Conservation (phyloP, 2,888 invertebrate genomes). For the Meiosimyza decipiens region DNA sequence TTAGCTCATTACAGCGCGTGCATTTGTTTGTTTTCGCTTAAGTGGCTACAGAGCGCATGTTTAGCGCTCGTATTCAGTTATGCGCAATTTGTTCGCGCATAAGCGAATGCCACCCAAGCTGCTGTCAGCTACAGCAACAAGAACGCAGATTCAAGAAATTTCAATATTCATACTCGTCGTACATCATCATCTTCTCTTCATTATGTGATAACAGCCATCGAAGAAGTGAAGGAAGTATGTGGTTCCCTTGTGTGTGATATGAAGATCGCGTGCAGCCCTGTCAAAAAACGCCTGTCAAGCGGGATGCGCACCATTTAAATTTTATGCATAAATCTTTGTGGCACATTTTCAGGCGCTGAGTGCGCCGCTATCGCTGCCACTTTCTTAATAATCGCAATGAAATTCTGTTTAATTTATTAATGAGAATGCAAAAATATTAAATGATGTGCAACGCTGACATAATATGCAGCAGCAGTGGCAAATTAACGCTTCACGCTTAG, state of each 20-base stretch:
- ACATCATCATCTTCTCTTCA: neutral
- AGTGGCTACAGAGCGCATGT: conserved; percentile 28
- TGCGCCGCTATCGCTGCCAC: neutral
- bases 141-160: neutral
- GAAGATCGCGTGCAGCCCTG: conserved; percentile 48
- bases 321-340: conserved; percentile 48
- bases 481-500: conserved; percentile 60
- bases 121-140: conserved; percentile 21
- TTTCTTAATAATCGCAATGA: neutral
- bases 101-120: conserved; percentile 49
- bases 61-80: neutral
- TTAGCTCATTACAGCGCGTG: conserved; percentile 51
- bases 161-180: neutral
- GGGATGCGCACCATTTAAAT: conserved; percentile 48
- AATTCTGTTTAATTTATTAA: conserved; percentile 58
- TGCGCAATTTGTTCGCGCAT: conserved; percentile 9
- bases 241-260: neutral
- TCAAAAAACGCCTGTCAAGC: conserved; percentile 45
- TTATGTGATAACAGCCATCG: neutral
- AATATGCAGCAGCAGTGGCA: conserved; percentile 41
- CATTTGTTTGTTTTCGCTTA: conserved; percentile 35
- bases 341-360: conserved; percentile 9
- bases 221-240: neutral
- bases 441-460: conserved; percentile 41
- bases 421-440: conserved; percentile 51